Evolutionary conservation across 1,140 invertebrate species (phyloP), one percentile per base, ranked within the genome.

Genomic region (Aphelenchoides fujianensis): DNA sequence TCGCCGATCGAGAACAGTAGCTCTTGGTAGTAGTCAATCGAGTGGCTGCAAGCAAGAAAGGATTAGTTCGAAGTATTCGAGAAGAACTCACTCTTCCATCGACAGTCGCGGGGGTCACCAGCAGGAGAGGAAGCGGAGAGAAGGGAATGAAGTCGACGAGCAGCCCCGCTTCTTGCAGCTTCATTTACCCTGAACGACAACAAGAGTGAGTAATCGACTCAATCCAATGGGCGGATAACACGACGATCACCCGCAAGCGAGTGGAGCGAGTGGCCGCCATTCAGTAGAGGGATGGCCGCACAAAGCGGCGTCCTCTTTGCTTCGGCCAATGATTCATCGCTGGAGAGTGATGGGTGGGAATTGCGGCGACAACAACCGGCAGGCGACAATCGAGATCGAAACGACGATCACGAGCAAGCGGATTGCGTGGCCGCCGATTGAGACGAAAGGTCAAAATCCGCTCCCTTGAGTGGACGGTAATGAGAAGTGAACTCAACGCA

Each of bases 131-230:
- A 48, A 48, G 41, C 41, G 41, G 12, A 23, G 41, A 48, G 41
- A 48, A 48, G 23, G 41, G 41, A 48, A 48, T n/a, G n/a, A n/a
- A n/a, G n/a, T n/a, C n/a, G n/a, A 48, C 41, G 41, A 48, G n/a
- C n/a, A 48, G 23, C 41, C 12, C 12, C 41, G 41, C 12, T 16
- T 48, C 41, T 48, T 23, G 41, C 41, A 16, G 12, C 41, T 48
- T 48, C 41, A 48, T 48, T 48, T 48, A 48, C 41, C 41, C 41
- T 48, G 23, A 48, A 48, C n/a, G 23, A 48, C 41, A 48, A 16
- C 23, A 48, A 16, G 23, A 48, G 23, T 48, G 41, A 12, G 23
- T 16, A 48, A 48, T 16, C 41, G 23, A 48, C 41, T 48, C 41
- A n/a, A n/a, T n/a, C n/a, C n/a, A n/a, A n/a, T n/a, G n/a, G n/a